Evolutionary conservation across 1,140 invertebrate genomes (phyloP), one percentile per base, ranked within the genome.

Genomic region (Hyles vespertilio): DNA sequence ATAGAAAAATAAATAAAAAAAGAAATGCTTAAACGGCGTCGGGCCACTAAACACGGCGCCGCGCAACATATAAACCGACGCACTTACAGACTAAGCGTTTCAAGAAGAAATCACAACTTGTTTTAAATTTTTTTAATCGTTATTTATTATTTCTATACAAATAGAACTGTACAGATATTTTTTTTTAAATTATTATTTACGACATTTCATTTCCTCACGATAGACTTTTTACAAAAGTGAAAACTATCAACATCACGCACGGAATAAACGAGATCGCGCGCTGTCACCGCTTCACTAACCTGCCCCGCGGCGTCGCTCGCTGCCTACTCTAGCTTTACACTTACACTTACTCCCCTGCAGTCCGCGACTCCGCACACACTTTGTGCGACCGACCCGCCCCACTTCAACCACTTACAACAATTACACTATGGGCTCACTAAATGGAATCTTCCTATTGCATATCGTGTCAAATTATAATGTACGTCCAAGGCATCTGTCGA

Each of bases 101-200:
- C 56, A 70, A 77, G 78, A 81, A 77, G 77, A 89, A 89, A 89
- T 89, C 84, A 89, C 84, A 89, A 88, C 84, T 79, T 87, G 63
- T 68, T 87, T 87, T 77, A 71, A 80, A 74, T 80, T 74, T 80
- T 86, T 89, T 87, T 79, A 84, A 88, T 89, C 80, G 70, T 89
- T 88, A 89, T 89, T 88, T 87, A 87, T 87, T 89, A 89, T 89
- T 90, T 89, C 89, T 90, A 90, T 89, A 90, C 87, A 89, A 90
- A 89, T 89, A 89, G 84, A 89, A 89, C 89, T 90, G 87, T 90
- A 90, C 89, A 90, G 87, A 88, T 87, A 86, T 52, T 61, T 77
- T 89, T 84, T 79, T 88, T 89, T 89, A 88, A 89, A 84, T 89
- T 87, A 87, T 89, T 86, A 87, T 89, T 86, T 83, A 85, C 84